Conservation (phyloP, 2,113 vertebrate species). For the Poeciliopsis retropinna region DNA sequence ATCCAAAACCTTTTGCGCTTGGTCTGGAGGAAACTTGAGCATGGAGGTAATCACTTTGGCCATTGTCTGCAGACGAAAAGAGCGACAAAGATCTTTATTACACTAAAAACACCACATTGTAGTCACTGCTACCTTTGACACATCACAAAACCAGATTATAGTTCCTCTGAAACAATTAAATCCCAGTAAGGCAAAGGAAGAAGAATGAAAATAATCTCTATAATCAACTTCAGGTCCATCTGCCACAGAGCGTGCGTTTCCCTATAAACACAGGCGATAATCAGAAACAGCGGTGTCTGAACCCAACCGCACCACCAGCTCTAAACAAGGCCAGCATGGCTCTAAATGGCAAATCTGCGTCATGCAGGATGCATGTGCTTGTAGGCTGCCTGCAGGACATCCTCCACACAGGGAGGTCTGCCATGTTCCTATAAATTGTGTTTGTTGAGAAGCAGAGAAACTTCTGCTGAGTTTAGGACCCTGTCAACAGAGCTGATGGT, state of each 20-base stretch:
- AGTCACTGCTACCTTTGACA: conserved; percentile 14
- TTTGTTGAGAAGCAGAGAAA: conserved; percentile 61
- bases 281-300: conserved; percentile 74
- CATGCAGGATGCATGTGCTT: conserved; percentile 61
- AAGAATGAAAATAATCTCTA: conserved; percentile 41
- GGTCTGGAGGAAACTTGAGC: conserved; percentile 93
- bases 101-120: conserved; percentile 9
- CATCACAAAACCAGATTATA: conserved; percentile 18
- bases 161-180: conserved; percentile 60
- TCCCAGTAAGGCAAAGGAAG: conserved; percentile 21
- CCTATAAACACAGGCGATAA: conserved; percentile 71
- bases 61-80: conserved; percentile 87
- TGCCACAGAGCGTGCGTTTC: conserved; percentile 52
- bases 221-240: conserved; percentile 69
- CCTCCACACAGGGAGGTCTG: conserved; percentile 60
- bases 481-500: conserved; percentile 62
- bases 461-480: conserved; percentile 73
- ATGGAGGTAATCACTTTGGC: conserved; percentile 98
- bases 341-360: conserved; percentile 67
- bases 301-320: conserved; percentile 51
- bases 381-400: conserved; percentile 66
- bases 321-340: conserved; percentile 62
- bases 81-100: not conserved
- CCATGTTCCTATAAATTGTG: conserved; percentile 59
- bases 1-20: conserved; percentile 93